These are phyloP conservation scores for Chiridota heheva DNA, from an alignment of 35 echinoderm and acorn worm species.

Conservation along the genomic window DNA sequence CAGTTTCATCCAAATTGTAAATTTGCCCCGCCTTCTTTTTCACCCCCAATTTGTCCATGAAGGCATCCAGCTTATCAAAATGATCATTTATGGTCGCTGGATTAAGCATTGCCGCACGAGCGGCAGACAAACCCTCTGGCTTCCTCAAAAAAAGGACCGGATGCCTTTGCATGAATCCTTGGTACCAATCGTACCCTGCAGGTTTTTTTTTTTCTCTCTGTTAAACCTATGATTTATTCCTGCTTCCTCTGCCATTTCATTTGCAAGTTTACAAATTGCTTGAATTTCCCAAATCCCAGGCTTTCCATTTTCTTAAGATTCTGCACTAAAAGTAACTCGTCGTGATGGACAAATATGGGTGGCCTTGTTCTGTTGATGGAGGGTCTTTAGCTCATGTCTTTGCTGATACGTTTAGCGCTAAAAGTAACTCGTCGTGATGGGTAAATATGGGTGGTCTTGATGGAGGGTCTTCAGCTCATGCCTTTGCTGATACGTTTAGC, in stretches of 20 bases:
- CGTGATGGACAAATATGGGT: slow-evolving; percentile 20
- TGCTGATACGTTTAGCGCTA: slow-evolving; percentile 4
- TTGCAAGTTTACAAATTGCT: slow-evolving; percentile 24
- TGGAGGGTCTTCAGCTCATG: slow-evolving; percentile 16
- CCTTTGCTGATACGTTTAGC: slow-evolving; percentile 2
- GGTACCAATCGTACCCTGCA: slow-evolving; percentile 44
- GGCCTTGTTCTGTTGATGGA: slow-evolving; percentile 35
- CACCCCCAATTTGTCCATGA: not conserved
- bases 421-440: not conserved
- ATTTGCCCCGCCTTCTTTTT: slow-evolving; percentile 34
- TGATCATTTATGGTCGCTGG: slow-evolving; percentile 28
- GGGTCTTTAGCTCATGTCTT: slow-evolving; percentile 11
- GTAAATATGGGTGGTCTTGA: slow-evolving; percentile 52
- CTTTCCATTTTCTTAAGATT: slow-evolving; percentile 37
- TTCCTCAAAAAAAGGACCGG: slow-evolving; percentile 1
- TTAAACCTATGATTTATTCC: slow-evolving; percentile 33
- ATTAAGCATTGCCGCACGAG: slow-evolving; percentile 31
- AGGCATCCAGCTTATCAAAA: slow-evolving; percentile 11
- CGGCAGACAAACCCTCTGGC: slow-evolving; percentile 38
- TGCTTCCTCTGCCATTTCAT: slow-evolving; percentile 35
- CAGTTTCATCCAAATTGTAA: slow-evolving; percentile 48
- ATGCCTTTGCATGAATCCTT: not conserved
- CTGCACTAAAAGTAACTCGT: slow-evolving; percentile 12
- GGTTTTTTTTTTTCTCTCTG: slow-evolving; percentile 39
- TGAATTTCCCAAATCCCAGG: slow-evolving; percentile 20